A percentile compares a stretch with the other conserved stretches of the same genome.
These are phyloP conservation scores for Ophthalmolycus amberensis DNA, from an alignment of 2,113 vertebrate genomes.

Conservation along the genomic window DNA sequence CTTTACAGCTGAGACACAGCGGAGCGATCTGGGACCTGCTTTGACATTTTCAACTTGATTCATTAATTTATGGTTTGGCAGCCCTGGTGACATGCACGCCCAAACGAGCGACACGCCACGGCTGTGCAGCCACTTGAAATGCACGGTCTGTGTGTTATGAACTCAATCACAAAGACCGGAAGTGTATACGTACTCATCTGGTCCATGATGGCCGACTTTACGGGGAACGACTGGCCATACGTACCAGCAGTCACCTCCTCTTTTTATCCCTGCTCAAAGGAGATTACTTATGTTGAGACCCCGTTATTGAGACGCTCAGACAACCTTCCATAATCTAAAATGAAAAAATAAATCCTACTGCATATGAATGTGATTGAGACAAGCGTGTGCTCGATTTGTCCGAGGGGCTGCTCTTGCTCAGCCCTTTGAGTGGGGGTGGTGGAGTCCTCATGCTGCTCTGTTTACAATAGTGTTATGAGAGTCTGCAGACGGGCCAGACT, in stretches of 20 bases:
- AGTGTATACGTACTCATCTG: not conserved
- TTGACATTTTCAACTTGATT: constrained; percentile 81
- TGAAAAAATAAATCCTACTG: constrained; percentile 63
- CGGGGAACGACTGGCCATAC: constrained; percentile 10
- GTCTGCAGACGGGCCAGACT: constrained; percentile 28
- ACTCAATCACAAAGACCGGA: constrained; percentile 41
- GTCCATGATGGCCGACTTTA: constrained; percentile 25
- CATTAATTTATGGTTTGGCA: constrained; percentile 76
- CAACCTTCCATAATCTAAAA: constrained; percentile 65
- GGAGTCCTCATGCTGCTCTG: constrained; percentile 22
- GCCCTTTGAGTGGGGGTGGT: constrained; percentile 34
- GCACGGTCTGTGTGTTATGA: constrained; percentile 39
- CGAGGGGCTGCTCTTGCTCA: constrained; percentile 43
- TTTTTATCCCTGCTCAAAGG: constrained; percentile 11
- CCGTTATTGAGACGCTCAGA: constrained; percentile 57
- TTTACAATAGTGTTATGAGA: constrained; percentile 44
- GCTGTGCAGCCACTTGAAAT: constrained; percentile 49
- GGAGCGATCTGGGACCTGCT: constrained; percentile 69
- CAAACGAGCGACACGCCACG: constrained; percentile 48
- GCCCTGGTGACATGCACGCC: constrained; percentile 55
- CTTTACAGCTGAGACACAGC: constrained; percentile 64
- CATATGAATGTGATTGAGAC: constrained; percentile 58
- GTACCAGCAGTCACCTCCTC: constrained; percentile 5
- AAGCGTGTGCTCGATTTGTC: constrained; percentile 52
- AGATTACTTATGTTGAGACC: constrained; percentile 49